Percentiles rank a stretch among this genome's conserved stretches.
phyloP scores from a whole-genome alignment of 2,797 vertebrate species.

The Artibeus jamaicensis region DNA sequence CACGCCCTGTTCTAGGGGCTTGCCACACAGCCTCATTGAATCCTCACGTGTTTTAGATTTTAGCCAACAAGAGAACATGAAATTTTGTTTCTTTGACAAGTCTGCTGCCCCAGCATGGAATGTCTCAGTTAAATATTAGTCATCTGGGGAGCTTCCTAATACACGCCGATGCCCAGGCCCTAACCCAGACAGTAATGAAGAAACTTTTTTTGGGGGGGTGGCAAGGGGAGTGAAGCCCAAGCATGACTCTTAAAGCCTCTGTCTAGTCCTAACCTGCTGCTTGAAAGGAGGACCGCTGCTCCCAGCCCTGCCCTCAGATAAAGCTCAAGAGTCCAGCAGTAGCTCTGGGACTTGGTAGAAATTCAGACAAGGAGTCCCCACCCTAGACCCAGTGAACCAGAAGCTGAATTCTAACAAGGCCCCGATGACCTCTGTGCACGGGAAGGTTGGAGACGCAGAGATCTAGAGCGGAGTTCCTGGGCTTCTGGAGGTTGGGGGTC shows the following conservation, averaged over 20 bases:
- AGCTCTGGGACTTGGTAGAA: neutral
- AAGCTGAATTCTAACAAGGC: neutral
- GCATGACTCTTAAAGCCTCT: neutral
- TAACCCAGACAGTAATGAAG: neutral
- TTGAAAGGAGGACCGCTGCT: neutral
- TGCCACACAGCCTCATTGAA: neutral
- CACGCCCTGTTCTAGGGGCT: neutral
- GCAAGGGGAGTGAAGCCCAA: too few species aligned
- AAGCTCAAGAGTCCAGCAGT: neutral
- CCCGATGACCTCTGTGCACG: rapidly evolving
- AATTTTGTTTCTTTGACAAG: neutral
- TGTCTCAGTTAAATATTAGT: neutral
- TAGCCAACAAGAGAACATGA: neutral
- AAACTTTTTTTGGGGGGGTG: neutral
- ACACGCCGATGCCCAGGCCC: neutral
- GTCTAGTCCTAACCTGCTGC: neutral
- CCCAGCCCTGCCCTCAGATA: neutral
- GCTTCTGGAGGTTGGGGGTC: neutral
- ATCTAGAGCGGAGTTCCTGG: neutral
- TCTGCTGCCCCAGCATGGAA: neutral
- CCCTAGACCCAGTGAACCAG: neutral
- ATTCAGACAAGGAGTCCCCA: neutral
- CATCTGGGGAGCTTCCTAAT: neutral
- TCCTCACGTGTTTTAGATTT: neutral
- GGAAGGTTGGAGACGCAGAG: rapidly evolving